Percentiles rank a stretch among this genome's conserved stretches.
These are phyloP conservation scores for Trisateles emortualis DNA, from an alignment of 2,888 invertebrate genomes.

Conservation along the genomic window DNA sequence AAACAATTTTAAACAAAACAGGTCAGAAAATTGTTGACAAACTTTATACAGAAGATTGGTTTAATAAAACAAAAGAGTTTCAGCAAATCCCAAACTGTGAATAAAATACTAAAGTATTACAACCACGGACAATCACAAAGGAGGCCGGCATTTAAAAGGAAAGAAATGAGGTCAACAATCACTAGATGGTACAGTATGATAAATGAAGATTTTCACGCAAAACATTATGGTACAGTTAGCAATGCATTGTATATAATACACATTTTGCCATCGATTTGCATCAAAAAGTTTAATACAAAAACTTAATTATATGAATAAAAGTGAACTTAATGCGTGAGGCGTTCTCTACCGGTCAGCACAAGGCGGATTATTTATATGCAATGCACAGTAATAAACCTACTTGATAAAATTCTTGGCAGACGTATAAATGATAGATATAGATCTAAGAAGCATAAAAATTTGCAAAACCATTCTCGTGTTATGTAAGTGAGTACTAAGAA, in stretches of 20 bases:
- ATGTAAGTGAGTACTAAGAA: no score
- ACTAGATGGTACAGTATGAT: constrained; percentile 28
- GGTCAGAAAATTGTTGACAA: constrained; percentile 16
- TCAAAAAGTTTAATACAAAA: no score
- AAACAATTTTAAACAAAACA: constrained; percentile 17
- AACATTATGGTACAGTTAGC: constrained; percentile 10
- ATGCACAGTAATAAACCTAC: no score
- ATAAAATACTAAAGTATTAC: constrained; percentile 31
- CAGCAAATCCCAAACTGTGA: constrained; percentile 13
- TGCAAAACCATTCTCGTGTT: no score
- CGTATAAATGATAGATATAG: no score
- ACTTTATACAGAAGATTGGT: constrained; percentile 20
- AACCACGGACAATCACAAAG: constrained; percentile 22
- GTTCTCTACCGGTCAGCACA: no score
- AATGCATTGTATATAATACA: not conserved
- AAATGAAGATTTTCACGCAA: constrained; percentile 24
- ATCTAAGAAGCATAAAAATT: no score
- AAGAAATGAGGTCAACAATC: constrained; percentile 33
- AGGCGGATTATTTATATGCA: no score
- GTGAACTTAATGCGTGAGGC: no score
- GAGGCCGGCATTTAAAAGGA: constrained; percentile 20
- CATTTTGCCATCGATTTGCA: no score
- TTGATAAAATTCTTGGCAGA: no score
- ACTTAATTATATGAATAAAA: no score
- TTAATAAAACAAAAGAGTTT: constrained; percentile 23